Conservation (phyloP, 2,888 invertebrate genomes). For the Drosophila meridionalis region DNA sequence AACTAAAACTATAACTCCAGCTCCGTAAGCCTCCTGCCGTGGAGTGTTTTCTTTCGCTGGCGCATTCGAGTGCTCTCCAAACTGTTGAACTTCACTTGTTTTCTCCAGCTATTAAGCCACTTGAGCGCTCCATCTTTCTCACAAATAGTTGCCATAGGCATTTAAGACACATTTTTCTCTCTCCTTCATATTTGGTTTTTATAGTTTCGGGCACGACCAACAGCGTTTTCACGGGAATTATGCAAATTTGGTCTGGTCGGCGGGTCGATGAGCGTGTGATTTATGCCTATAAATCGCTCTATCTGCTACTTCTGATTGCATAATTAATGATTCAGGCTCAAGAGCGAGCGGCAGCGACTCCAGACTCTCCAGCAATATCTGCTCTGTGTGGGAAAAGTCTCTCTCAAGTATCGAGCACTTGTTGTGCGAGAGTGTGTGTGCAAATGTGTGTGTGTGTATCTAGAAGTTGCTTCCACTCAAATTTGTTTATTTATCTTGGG, state of each 20-base stretch:
- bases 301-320: constrained; percentile 79
- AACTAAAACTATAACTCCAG: background rate
- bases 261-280: constrained; percentile 68
- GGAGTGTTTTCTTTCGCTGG: constrained; percentile 74
- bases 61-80: constrained; percentile 75
- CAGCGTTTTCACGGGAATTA: constrained; percentile 72
- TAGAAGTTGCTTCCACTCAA: constrained; percentile 31
- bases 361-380: constrained; percentile 38
- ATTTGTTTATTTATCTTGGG: constrained; percentile 63
- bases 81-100: constrained; percentile 81
- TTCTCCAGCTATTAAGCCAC: constrained; percentile 82
- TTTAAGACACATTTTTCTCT: constrained; percentile 15
- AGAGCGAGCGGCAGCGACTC: constrained; percentile 27
- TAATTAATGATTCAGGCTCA: constrained; percentile 68
- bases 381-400: constrained; percentile 64
- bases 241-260: constrained; percentile 72
- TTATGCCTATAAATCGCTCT: constrained; percentile 77
- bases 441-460: constrained; percentile 17
- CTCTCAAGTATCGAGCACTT: constrained; percentile 36
- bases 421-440: background rate
- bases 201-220: constrained; percentile 54
- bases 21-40: constrained; percentile 45
- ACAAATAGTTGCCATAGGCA: constrained; percentile 17
- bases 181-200: background rate
- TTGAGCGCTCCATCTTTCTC: constrained; percentile 53